Evolutionary conservation across 2,113 vertebrate species (phyloP).

Genomic region (Chloropsis cyanopogon): DNA sequence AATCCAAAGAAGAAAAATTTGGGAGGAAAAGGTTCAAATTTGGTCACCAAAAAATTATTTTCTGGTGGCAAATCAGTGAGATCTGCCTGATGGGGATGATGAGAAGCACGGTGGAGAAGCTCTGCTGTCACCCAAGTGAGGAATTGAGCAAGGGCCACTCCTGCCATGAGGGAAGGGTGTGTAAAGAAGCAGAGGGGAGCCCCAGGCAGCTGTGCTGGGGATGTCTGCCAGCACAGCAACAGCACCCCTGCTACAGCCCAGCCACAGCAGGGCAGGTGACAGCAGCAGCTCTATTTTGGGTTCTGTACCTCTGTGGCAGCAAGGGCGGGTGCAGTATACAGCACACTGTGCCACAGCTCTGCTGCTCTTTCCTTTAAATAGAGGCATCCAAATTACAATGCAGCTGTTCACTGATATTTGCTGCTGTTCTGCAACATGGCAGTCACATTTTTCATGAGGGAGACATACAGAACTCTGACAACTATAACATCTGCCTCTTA

Average conservation of each 20-base stretch:
- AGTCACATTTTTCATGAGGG: neutral
- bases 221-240: neutral
- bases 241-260: neutral
- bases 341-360: neutral
- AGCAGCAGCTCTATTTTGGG: accelerated
- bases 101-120: accelerated
- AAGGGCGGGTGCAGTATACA: neutral
- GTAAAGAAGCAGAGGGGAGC: neutral
- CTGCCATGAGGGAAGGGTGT: neutral
- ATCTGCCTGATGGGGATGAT: neutral
- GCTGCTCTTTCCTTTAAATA: neutral
- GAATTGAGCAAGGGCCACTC: neutral
- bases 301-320: accelerated
- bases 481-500: neutral
- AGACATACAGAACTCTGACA: neutral
- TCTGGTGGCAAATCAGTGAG: neutral
- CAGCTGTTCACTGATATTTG: neutral
- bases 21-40: neutral
- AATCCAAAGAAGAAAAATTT: neutral
- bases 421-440: neutral
- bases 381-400: neutral
- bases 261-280: neutral
- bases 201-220: neutral
- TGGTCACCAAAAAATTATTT: neutral
- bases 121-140: neutral